These are phyloP conservation scores for Drosophila miranda DNA, from an alignment of 1,140 invertebrate species.

Conservation along the genomic window DNA sequence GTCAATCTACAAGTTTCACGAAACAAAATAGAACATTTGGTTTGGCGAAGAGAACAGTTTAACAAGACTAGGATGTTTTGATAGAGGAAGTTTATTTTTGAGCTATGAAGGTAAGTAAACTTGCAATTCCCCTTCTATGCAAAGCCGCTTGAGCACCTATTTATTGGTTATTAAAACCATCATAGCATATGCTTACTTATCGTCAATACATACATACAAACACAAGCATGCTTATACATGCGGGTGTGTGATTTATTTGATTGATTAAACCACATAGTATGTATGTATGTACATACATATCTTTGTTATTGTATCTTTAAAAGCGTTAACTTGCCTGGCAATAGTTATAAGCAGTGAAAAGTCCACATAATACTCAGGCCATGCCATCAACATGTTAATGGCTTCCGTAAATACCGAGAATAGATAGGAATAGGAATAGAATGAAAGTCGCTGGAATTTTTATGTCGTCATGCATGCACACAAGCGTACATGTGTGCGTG, in stretches of 20 bases:
- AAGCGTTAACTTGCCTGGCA: conserved; percentile 24
- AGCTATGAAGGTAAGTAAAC: conserved; percentile 43
- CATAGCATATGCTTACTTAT: conserved; percentile 38
- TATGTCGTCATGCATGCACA: conserved; percentile 2
- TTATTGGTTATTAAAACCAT: conserved; percentile 11
- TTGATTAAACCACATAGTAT: conserved; percentile 32
- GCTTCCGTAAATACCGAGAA: conserved; percentile 37
- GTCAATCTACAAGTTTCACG: conserved; percentile 26
- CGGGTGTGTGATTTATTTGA: conserved; percentile 36
- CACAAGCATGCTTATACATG: conserved; percentile 2
- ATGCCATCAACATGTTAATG: conserved; percentile 21
- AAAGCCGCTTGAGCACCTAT: conserved; percentile 6
- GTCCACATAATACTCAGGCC: conserved; percentile 26
- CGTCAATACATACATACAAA: background rate
- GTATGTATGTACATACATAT: conserved; percentile 6
- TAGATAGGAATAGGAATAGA: conserved; percentile 2
- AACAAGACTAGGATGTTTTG: conserved; percentile 26
- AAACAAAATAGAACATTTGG: conserved; percentile 5
- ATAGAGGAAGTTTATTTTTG: conserved; percentile 35
- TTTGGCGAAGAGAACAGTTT: background rate
- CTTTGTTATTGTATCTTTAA: background rate
- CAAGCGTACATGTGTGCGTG: background rate
- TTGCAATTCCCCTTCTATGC: conserved; percentile 12
- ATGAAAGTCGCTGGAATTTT: conserved; percentile 4
- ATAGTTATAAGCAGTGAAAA: conserved; percentile 40